Base-by-base conservation (phyloP, 2,888 invertebrate species). In the Caenorhabditis becei region DNA sequence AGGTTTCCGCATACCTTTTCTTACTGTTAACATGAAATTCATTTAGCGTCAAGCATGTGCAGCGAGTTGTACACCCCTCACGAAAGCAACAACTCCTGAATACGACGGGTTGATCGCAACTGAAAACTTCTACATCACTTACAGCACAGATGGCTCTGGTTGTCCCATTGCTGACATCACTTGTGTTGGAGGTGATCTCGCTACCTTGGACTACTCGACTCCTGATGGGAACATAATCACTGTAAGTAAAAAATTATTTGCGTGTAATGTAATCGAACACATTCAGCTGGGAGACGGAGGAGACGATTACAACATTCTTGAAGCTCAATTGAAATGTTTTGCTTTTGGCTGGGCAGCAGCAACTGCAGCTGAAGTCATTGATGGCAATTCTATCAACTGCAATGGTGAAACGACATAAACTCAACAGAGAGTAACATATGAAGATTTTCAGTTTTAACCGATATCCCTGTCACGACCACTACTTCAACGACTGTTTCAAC, bases 131-230 rank as follows among this genome's bases (percentile, higher is more conserved):
- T 75, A 75, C 41, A 65, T 80, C 24, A 53, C 32, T 2, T 80
- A 80, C 44, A 69, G 75, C 16, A 80, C 70, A 0, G 75, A 80
- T 20, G 58, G 41, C 0, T 26, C 65, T 7, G 75, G 70, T 0
- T 80, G 80, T 28, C 56, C 51, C 23, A 49, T 58, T 26, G 70
- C 65, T 10, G 70, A 75, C 24, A 26, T 80, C 3, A 70, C 70
- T 18, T 80, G 80, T 28, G 61, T 69, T 53, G 80, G 80, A 47
- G 80, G 80, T 26, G 75, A 75, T 44, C 28, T 80, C 51, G 75
- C 75, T 5, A 66, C 70, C 14, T 18, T 80, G 16, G 80, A 70
- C 26, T 70, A 70, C 26, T 24, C 35, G 0, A 61, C 35, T 11
- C 26, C 26, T 1, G 56, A 35, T 14, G 77, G 67, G 16, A 24